phyloP scores from a whole-genome alignment of 2,888 invertebrate genomes.

The Holacanthella duospinosa region DNA sequence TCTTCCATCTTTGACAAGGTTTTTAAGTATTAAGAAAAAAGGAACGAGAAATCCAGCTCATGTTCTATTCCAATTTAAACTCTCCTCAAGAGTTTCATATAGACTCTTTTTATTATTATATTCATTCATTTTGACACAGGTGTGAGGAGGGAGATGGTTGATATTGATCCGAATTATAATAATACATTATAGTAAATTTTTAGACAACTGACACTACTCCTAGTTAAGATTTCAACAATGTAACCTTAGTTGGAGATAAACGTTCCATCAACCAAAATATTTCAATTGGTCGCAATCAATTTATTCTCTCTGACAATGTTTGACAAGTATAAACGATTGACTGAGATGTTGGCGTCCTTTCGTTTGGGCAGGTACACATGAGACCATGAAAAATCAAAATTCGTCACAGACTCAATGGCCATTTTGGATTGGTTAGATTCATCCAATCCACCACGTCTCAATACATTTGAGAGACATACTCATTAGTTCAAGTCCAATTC shows the following conservation, averaged over 20 bases:
- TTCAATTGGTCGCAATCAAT: conserved; percentile 31
- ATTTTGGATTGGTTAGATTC: not conserved
- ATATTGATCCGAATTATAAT: no score
- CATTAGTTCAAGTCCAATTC: not conserved
- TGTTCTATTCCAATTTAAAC: no score
- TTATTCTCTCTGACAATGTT: conserved; percentile 11
- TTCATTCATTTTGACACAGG: no score
- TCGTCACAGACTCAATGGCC: not conserved
- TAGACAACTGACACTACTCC: no score
- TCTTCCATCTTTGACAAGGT: not conserved
- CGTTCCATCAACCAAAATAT: conserved; percentile 22
- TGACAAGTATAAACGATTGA: not conserved
- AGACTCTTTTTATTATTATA: no score
- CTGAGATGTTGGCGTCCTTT: not conserved
- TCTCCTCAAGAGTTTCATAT: no score
- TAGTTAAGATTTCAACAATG: no score
- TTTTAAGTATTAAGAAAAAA: no score
- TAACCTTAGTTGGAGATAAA: no score
- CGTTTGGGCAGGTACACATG: not conserved
- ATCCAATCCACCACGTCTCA: not conserved
- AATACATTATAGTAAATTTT: no score
- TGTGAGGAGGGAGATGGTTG: no score
- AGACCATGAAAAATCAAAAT: not conserved
- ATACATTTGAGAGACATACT: not conserved
- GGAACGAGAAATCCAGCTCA: no score